Conservation (phyloP, 1,140 invertebrate species). For the Papilio aristodemus region DNA sequence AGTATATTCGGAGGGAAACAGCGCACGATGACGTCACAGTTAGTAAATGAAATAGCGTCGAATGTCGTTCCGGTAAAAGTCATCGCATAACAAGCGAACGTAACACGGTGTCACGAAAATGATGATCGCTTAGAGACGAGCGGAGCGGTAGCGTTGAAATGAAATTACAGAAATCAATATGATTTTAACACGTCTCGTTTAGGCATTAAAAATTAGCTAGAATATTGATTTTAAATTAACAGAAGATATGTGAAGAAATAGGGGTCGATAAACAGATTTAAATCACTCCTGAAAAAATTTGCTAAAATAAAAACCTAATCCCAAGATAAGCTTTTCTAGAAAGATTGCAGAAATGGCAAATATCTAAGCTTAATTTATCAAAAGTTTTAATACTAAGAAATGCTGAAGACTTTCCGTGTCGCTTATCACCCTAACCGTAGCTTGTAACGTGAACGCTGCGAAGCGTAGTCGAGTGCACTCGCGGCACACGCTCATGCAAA, state of each 20-base stretch:
- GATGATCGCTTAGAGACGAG: neutral
- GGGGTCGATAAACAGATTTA: too few relatives aligned
- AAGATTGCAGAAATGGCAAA: too few relatives aligned
- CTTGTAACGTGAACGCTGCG: neutral
- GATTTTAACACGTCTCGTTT: neutral
- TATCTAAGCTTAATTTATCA: too few relatives aligned
- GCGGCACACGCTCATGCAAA: conserved; percentile 4
- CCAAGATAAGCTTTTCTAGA: too few relatives aligned
- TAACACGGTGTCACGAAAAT: conserved; percentile 18
- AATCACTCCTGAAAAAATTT: too few relatives aligned
- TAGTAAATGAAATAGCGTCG: conserved; percentile 10
- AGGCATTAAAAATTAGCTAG: too few relatives aligned
- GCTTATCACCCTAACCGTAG: neutral
- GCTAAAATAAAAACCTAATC: too few relatives aligned
- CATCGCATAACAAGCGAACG: conserved; percentile 21
- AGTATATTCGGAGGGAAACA: neutral
- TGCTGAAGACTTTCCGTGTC: neutral
- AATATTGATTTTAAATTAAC: too few relatives aligned
- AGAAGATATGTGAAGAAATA: too few relatives aligned
- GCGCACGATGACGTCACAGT: conserved; percentile 5
- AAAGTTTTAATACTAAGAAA: too few relatives aligned
- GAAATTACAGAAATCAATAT: too few relatives aligned
- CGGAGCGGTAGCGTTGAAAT: neutral
- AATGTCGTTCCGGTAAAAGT: conserved; percentile 31
- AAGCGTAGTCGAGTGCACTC: conserved; percentile 17